phyloP scores from a whole-genome alignment of 2,888 invertebrate species.

The Polydesmus complanatus region DNA sequence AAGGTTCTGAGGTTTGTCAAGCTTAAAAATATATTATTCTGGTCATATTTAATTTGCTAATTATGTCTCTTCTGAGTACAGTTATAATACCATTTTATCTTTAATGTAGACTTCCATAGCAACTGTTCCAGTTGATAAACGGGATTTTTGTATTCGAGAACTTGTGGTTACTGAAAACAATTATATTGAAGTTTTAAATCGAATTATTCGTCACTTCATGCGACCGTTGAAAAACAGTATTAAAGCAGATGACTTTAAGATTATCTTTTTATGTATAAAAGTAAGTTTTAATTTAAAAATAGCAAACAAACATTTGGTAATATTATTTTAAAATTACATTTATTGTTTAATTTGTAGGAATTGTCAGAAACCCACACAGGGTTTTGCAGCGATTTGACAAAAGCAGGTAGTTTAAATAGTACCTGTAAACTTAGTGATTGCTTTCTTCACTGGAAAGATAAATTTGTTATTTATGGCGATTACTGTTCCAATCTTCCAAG shows the following conservation, averaged over 20 bases:
- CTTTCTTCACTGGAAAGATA: conserved; percentile 79
- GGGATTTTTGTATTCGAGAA: conserved; percentile 67
- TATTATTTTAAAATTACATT: not conserved
- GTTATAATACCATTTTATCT: not conserved
- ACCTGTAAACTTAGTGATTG: conserved; percentile 52
- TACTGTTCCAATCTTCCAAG: conserved; percentile 87
- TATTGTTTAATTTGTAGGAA: conserved; percentile 42
- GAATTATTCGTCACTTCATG: conserved; percentile 65
- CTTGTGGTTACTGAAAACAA: conserved; percentile 93
- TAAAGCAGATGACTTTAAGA: conserved; percentile 55
- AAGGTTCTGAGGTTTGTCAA: not conserved
- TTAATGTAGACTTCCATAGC: not conserved
- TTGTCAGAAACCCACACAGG: conserved; percentile 72
- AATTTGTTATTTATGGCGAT: conserved; percentile 83
- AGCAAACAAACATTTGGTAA: not conserved
- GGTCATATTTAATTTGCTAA: too few relatives aligned
- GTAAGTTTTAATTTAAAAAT: conserved; percentile 35
- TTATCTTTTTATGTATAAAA: conserved; percentile 81
- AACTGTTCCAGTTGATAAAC: conserved; percentile 48
- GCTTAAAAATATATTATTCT: too few relatives aligned
- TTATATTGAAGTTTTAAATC: conserved; percentile 83
- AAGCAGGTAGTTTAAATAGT: conserved; percentile 43
- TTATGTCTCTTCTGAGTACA: too few relatives aligned
- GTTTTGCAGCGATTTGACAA: conserved; percentile 63
- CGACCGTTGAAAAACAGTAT: conserved; percentile 55